Conservation (phyloP, 1,140 invertebrate genomes). For the Doryteuthis pealeii region DNA sequence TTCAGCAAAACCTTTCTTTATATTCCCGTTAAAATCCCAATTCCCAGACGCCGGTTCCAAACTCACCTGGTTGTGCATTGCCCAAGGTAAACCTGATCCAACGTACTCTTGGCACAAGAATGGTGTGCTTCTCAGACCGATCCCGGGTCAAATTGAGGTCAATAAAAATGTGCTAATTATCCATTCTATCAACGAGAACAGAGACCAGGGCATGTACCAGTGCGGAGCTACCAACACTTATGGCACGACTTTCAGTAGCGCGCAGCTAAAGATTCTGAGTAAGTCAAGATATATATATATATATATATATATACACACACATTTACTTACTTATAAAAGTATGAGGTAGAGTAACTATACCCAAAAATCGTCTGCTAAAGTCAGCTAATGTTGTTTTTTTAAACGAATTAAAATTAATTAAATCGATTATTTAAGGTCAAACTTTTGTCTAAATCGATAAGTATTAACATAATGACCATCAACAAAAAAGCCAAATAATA, state of each 20-base stretch:
- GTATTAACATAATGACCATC: too few species aligned
- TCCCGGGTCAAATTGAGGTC: constrained; percentile 59
- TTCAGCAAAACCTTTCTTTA: constrained; percentile 85
- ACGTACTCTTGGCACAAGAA: constrained; percentile 89
- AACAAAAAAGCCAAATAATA: too few species aligned
- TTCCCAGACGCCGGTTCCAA: constrained; percentile 81
- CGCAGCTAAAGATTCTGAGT: constrained; percentile 75
- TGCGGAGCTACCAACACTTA: constrained; percentile 88
- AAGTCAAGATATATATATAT: background rate
- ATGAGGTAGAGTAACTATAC: too few species aligned
- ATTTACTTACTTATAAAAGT: too few species aligned
- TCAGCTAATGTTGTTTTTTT: too few species aligned
- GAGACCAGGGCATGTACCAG: constrained; percentile 92
- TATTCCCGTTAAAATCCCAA: constrained; percentile 83
- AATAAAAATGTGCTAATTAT: constrained; percentile 38
- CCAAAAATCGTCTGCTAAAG: too few species aligned
- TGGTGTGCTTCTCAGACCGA: constrained; percentile 63
- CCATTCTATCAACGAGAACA: constrained; percentile 21
- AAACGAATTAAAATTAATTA: too few species aligned
- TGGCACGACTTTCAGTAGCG: constrained; percentile 83
- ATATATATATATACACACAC: too few species aligned
- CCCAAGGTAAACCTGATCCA: constrained; percentile 91
- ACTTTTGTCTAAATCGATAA: too few species aligned
- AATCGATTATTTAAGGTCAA: too few species aligned
- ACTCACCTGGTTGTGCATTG: constrained; percentile 92